Conservation (phyloP, 1,140 invertebrate genomes). For the Solen grandis region DNA sequence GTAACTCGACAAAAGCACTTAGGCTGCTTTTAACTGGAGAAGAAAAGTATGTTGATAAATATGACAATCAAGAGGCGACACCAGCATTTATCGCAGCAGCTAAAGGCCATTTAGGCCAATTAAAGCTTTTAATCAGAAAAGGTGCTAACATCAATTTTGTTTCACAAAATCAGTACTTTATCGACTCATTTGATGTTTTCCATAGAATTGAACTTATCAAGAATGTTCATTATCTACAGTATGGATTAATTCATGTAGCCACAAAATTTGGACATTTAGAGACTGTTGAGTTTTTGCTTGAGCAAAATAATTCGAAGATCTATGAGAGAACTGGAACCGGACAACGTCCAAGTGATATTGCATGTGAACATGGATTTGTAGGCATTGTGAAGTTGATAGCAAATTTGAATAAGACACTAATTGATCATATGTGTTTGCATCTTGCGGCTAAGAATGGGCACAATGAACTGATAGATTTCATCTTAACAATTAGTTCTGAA, state of each 20-base stretch:
- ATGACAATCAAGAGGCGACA: conserved; percentile 11
- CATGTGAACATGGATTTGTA: conserved; percentile 19
- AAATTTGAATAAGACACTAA: neutral
- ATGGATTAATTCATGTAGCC: conserved; percentile 23
- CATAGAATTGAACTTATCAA: conserved; percentile 14
- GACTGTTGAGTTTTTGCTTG: neutral
- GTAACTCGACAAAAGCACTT: no score
- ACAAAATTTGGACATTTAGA: conserved; percentile 16
- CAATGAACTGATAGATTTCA: neutral
- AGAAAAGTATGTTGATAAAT: neutral
- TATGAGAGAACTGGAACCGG: conserved; percentile 9
- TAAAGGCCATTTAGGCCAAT: conserved; percentile 15
- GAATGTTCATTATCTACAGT: conserved; percentile 6
- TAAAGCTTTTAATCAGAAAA: conserved; percentile 17
- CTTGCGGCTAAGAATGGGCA: conserved; percentile 19
- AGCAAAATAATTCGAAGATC: neutral
- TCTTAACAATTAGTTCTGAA: neutral
- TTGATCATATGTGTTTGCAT: conserved; percentile 8
- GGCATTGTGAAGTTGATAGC: neutral
- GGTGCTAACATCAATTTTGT: conserved; percentile 16
- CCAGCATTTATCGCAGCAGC: conserved; percentile 18
- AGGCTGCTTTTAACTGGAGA: no score
- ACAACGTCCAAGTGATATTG: neutral
- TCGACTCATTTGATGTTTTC: neutral
- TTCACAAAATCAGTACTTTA: neutral